Percentiles rank a stretch among this genome's conserved stretches.
Evolutionary conservation across 2,888 invertebrate genomes (phyloP).

Genomic region (Carterocephalus palaemon): DNA sequence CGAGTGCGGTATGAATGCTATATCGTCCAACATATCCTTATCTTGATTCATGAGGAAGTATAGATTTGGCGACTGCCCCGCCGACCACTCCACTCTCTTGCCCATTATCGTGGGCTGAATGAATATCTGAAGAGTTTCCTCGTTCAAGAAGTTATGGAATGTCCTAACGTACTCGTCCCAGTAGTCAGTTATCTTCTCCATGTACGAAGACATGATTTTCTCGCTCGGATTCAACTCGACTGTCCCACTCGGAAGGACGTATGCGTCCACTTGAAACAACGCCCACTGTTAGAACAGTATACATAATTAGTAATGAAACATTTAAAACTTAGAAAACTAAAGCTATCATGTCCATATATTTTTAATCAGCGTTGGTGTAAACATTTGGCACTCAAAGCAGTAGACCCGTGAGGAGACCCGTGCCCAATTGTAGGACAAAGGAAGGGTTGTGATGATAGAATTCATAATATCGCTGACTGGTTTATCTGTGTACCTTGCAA

Average conservation of each 20-base stretch:
- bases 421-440: too few species aligned
- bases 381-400: too few species aligned
- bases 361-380: too few species aligned
- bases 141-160: conserved; percentile 85
- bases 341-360: too few species aligned
- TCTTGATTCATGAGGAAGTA: conserved; percentile 85
- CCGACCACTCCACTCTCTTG: conserved; percentile 86
- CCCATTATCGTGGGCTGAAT: conserved; percentile 92
- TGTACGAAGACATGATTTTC: conserved; percentile 76
- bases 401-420: too few species aligned
- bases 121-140: conserved; percentile 83
- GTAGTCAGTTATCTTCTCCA: conserved; percentile 80
- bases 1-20: conserved; percentile 76
- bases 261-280: conserved; percentile 80
- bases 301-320: not conserved
- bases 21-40: conserved; percentile 72
- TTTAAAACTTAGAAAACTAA: too few species aligned
- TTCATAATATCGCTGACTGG: not conserved
- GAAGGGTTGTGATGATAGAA: too few species aligned
- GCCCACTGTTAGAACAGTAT: conserved; percentile 74
- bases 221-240: conserved; percentile 80
- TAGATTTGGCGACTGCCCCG: conserved; percentile 85
- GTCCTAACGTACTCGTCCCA: conserved; percentile 84
- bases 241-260: conserved; percentile 59
- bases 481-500: conserved; percentile 55